Evolutionary conservation across 1,140 invertebrate genomes (phyloP), one percentile per base, ranked within the genome.

Genomic region (Scaptodrosophila lebanonensis): DNA sequence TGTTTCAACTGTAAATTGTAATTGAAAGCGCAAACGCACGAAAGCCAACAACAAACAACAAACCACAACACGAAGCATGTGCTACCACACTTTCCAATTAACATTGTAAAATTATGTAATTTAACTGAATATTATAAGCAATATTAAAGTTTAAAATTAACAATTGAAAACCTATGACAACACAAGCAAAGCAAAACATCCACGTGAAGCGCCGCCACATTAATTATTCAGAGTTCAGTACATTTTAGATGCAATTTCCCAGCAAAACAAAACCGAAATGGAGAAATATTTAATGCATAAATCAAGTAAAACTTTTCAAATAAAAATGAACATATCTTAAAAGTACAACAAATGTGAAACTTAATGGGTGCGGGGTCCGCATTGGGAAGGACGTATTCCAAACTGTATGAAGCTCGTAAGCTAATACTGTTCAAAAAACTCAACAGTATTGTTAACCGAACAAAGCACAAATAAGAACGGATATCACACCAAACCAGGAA

Each of bases 261-360:
- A 38, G 11, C 18, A 44, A 40, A 29, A 59, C 48, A 9, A 33
- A 38, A 48, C 29, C 12, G 27, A 11, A 53, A 22, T 39, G 47
- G 40, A 39, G 22, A 48, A 63, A 47, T 58, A 75, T 69, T 70
- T 82, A 75, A 67, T 70, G 69, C 66, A 70, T 82, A 75, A 83
- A 75, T 82, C 66, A 66, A 82, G 43, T 70, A 82, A 82, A 82
- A 82, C 54, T 82, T 76, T 82, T 82, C 52, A 70, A 82, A 82
- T 82, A 82, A 82, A 82, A 82, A 52, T 82, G 76, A 82, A 82
- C 75, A 82, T 82, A 82, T 82, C 75, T 83, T 83, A 82, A 82
- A 82, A 70, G 9, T 60, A 73, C 6, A 53, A 16, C 2, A 4
- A 1, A 8, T 12, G 0, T 3, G 7, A 8, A 20, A 11, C 15